Evolutionary conservation across 2,797 vertebrate species (phyloP), one percentile per base, ranked within the genome.

Genomic region (Melanotaenia pygmaea): DNA sequence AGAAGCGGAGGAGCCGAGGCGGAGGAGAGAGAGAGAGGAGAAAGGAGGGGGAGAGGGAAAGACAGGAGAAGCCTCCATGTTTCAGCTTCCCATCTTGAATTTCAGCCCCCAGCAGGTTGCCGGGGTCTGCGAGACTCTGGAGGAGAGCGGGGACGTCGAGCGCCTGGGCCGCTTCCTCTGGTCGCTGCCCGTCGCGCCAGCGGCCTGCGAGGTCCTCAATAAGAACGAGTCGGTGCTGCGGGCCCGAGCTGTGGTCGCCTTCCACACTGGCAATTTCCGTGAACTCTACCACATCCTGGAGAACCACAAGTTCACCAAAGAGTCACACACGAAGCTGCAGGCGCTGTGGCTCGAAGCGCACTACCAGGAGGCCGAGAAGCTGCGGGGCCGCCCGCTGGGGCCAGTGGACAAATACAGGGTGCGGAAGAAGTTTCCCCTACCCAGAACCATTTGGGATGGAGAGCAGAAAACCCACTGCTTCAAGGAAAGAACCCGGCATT

Each of bases 391-490:
- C 91, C 97, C 98, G 74, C 93, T 99, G 86, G 98, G 98, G 72
- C 98, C 98, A 2, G 98, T 99, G 94, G 98, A 99, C 96, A 99
- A 99, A 93, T 99, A 99, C 92, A 90, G 98, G 64, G 98, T 99
- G 64, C 94, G 98, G 70, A 99, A 99, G 98, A 99, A 99, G 98
- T 99, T 99, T 91, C 98, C 98, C 4, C 91, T 99, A 72, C 98
- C 98, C 75, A 96, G 97, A 88, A 99, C 98, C 89, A 99, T 99
- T 81, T 99, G 98, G 98, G 98, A 99, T 76, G 98, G 98, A 51
- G 98, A 99, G 92, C 98, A 99, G 95, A 99, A 99, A 90, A 99
- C 98, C 51, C 98, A 99, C 89, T 99, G 98, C 95, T 99, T 99
- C 95, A 99, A 99, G 91, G 98, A 99, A 94, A 93, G 98, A 91